phyloP scores from a whole-genome alignment of 1,140 invertebrate genomes.

The Coptotermes formosanus region DNA sequence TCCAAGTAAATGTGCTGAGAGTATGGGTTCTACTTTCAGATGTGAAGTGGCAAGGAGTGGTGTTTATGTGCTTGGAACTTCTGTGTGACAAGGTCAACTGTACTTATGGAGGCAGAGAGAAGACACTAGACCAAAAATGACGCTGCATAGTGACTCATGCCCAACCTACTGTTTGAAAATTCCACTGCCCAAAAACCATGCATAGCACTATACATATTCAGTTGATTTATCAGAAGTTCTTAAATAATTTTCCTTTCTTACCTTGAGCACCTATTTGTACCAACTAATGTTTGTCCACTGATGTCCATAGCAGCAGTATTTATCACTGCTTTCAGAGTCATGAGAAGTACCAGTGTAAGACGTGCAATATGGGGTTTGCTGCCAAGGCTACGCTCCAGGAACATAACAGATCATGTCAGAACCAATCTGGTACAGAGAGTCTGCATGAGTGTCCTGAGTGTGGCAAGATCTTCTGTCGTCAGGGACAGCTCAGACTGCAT shows the following conservation, averaged over 20 bases:
- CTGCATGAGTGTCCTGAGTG: constrained; percentile 26
- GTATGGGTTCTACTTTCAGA: no score
- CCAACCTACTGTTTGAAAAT: no score
- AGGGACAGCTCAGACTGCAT: constrained; percentile 21
- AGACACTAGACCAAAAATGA: no score
- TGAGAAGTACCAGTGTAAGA: constrained; percentile 33
- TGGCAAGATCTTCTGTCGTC: constrained; percentile 19
- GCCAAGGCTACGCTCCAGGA: constrained; percentile 19
- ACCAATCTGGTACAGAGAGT: not conserved
- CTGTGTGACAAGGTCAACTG: no score
- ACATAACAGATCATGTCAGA: constrained; percentile 22
- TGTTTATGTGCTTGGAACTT: no score
- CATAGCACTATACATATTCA: not conserved
- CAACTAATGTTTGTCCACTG: not conserved
- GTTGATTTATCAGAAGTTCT: not conserved
- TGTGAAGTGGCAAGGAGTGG: no score
- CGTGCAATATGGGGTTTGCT: constrained; percentile 30
- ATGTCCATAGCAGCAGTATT: not conserved
- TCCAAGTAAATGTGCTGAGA: no score
- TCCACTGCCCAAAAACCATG: no score
- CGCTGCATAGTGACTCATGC: no score
- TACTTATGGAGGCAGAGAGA: no score
- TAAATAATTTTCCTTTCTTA: not conserved
- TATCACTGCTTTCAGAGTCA: constrained; percentile 27
- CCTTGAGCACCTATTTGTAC: not conserved